phyloP scores from a whole-genome alignment of 2,113 vertebrate species.

The Colistium nudipinnis region DNA sequence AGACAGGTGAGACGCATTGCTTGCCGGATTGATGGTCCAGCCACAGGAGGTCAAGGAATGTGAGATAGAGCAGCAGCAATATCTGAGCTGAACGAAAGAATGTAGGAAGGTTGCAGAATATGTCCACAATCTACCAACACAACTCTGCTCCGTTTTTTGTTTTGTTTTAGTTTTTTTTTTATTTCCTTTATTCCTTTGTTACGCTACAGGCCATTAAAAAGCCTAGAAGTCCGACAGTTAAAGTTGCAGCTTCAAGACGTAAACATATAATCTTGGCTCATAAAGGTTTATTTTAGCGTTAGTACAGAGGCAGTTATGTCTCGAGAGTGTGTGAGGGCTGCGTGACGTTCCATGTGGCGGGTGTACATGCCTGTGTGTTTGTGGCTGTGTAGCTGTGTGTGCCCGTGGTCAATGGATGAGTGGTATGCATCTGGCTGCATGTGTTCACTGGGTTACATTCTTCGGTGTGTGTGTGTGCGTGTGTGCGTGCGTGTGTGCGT shows the following conservation, averaged over 20 bases:
- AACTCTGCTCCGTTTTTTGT: not conserved
- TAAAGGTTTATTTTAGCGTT: slow-evolving; percentile 61
- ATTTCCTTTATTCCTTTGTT: not conserved
- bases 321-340: slow-evolving; percentile 45
- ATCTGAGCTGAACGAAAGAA: not conserved
- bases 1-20: not conserved
- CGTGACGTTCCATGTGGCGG: slow-evolving; percentile 8
- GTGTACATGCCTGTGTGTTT: slow-evolving; percentile 30
- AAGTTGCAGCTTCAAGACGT: slow-evolving; percentile 9
- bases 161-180: slow-evolving; percentile 11
- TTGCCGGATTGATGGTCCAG: not conserved
- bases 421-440: slow-evolving; percentile 1
- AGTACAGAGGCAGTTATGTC: slow-evolving; percentile 7
- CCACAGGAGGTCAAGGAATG: not conserved
- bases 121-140: not conserved
- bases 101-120: not conserved
- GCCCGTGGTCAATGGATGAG: slow-evolving; percentile 27
- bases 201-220: slow-evolving; percentile 28
- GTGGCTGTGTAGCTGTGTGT: slow-evolving; percentile 29
- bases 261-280: slow-evolving; percentile 57
- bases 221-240: not conserved
- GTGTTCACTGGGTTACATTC: slow-evolving; percentile 30
- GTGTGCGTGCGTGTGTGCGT: slow-evolving; percentile 12
- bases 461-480: slow-evolving; percentile 15
- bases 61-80: not conserved